phyloP scores from a whole-genome alignment of 1,140 invertebrate genomes.

The Panulirus ornatus region DNA sequence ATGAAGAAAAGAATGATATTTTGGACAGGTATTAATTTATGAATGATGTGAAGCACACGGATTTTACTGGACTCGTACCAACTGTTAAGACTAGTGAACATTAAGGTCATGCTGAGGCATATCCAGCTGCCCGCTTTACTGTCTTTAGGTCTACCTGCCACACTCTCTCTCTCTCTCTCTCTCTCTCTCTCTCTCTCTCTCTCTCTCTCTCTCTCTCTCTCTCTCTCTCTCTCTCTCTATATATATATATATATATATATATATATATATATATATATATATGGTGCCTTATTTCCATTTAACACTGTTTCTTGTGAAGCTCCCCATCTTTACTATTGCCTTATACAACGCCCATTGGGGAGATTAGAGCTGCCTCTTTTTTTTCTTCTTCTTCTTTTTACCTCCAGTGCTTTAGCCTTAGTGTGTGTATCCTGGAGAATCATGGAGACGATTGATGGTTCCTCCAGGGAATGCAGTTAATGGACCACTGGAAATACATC shows the following conservation, averaged over 20 bases:
- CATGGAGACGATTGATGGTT: neutral
- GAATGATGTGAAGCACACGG: too few relatives aligned
- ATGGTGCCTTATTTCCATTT: neutral
- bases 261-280: too few relatives aligned
- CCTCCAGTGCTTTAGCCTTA: neutral
- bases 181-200: neutral
- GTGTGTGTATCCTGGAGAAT: neutral
- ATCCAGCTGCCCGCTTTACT: too few relatives aligned
- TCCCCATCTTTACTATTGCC: neutral
- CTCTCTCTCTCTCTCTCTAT: neutral
- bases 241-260: too few relatives aligned
- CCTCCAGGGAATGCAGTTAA: neutral
- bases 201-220: neutral
- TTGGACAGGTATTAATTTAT: too few relatives aligned
- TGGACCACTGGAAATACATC: neutral
- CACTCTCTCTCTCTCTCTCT: neutral
- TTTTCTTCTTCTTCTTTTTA: neutral
- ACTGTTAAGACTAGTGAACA: too few relatives aligned
- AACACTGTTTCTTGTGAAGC: neutral
- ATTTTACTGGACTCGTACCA: too few relatives aligned
- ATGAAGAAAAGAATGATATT: too few relatives aligned
- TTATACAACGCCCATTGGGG: neutral
- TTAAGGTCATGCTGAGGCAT: too few relatives aligned
- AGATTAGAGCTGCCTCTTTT: neutral
- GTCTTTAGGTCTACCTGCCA: too few relatives aligned